Evolutionary conservation across 2,113 vertebrate species (phyloP).

Genomic region (Pristiophorus japonicus): DNA sequence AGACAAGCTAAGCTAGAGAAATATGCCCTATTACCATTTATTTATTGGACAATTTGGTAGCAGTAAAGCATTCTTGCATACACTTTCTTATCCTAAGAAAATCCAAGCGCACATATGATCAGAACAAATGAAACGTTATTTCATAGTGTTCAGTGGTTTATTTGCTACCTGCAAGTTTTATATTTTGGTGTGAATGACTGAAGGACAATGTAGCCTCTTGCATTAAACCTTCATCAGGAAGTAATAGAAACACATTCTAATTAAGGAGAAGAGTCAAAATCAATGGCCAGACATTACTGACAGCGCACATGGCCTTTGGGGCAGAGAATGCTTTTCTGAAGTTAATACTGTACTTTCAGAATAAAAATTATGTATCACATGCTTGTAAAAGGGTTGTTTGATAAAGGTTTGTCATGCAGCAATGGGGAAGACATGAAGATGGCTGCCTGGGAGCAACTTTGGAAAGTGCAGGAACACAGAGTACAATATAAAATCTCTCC

Average conservation of each 20-base stretch:
- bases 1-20: background rate
- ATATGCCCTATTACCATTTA: too few relatives aligned
- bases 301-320: background rate
- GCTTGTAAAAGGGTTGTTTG: background rate
- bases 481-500: background rate
- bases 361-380: background rate
- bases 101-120: background rate
- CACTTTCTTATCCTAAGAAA: background rate
- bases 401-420: background rate
- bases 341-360: background rate
- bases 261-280: background rate
- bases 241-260: background rate
- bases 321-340: background rate
- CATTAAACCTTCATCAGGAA: background rate
- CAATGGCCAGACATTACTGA: background rate
- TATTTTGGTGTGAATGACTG: background rate
- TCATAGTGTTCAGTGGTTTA: background rate
- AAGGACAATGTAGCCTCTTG: background rate
- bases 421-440: background rate
- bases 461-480: background rate
- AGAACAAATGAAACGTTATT: background rate
- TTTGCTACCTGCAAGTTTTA: background rate
- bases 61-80: too few relatives aligned
- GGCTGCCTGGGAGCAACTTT: background rate
- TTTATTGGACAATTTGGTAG: too few relatives aligned